phyloP scores from a whole-genome alignment of 2,888 invertebrate species.

The Byasa hedistus region DNA sequence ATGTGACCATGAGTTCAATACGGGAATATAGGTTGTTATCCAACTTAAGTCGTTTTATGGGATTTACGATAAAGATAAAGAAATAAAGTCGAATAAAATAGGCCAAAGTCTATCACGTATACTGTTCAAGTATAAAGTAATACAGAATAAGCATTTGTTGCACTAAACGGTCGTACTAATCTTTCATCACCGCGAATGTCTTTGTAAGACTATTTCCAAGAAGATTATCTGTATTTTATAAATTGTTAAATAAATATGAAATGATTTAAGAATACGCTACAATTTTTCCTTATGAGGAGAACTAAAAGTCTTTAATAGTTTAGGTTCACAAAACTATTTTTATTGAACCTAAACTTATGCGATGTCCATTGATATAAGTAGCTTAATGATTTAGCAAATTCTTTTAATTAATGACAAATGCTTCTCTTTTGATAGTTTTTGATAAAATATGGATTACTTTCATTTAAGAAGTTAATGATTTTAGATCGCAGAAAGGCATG shows the following conservation, averaged over 20 bases:
- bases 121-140: conserved; percentile 2
- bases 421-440: too few species aligned
- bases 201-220: background rate
- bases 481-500: background rate
- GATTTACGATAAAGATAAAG: conserved; percentile 14
- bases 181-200: background rate
- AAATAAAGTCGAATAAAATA: conserved; percentile 19
- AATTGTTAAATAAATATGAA: background rate
- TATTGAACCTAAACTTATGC: too few species aligned
- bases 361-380: too few species aligned
- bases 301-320: too few species aligned
- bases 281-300: too few species aligned
- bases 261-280: too few species aligned
- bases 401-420: too few species aligned
- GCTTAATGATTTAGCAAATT: too few species aligned
- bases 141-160: background rate
- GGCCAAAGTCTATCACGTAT: conserved; percentile 18
- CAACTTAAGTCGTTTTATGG: conserved; percentile 7
- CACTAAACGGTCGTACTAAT: background rate
- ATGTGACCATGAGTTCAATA: conserved; percentile 7
- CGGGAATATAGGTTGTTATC: conserved; percentile 2
- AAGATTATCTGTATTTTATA: background rate
- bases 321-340: too few species aligned
- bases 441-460: too few species aligned
- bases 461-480: too few species aligned